Percentiles rank a stretch among this genome's conserved stretches.
phyloP scores from a whole-genome alignment of 2,113 vertebrate genomes.

The Salvelinus fontinalis region DNA sequence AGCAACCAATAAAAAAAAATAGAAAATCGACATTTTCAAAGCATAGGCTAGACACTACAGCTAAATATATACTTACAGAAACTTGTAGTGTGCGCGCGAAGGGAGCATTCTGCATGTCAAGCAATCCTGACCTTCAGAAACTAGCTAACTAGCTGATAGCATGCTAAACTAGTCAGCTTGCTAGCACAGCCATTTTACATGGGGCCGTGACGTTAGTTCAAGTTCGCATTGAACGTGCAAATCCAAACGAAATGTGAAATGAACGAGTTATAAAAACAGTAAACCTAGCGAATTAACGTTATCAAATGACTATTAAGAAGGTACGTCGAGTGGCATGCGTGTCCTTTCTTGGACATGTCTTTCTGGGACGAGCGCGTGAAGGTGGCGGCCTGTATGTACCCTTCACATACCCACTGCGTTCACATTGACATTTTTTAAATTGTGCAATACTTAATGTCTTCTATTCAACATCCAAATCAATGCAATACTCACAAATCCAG shows the following conservation, averaged over 20 bases:
- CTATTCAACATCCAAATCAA: not conserved
- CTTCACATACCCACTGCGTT: constrained; percentile 52
- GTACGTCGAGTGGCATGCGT: too few relatives aligned
- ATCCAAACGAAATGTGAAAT: not conserved
- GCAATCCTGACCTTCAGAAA: not conserved
- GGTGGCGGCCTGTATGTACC: constrained; percentile 55
- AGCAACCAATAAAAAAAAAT: too few relatives aligned
- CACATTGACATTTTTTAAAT: constrained; percentile 19
- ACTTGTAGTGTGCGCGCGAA: not conserved
- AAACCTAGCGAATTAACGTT: too few relatives aligned
- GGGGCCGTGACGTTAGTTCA: not conserved
- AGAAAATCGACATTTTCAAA: not conserved
- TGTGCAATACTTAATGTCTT: not conserved
- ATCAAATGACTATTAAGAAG: too few relatives aligned
- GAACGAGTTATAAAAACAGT: too few relatives aligned
- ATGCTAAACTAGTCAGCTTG: not conserved
- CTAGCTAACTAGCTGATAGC: not conserved
- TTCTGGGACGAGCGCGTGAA: not conserved
- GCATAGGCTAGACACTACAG: not conserved
- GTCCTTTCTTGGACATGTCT: not conserved
- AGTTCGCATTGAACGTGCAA: not conserved
- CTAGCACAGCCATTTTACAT: not conserved
- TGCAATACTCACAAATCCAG: constrained; percentile 81
- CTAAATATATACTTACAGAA: not conserved
- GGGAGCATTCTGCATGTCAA: not conserved